phyloP scores from a whole-genome alignment of 1,140 invertebrate genomes.

The Sweltsa coloradensis region DNA sequence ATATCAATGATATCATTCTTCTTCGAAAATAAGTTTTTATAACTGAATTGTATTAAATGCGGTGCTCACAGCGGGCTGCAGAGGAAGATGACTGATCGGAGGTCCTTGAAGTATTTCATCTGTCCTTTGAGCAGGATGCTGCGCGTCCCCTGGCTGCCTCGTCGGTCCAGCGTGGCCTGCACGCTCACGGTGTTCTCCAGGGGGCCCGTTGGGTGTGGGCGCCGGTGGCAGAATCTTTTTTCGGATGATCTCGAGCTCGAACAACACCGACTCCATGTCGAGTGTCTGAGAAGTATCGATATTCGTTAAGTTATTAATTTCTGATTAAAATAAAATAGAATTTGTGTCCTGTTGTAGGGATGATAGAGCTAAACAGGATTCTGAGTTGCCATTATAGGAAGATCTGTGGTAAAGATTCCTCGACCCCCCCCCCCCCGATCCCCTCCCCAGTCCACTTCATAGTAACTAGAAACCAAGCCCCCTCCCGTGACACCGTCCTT shows the following conservation, averaged over 20 bases:
- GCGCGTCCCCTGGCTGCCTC: conserved; percentile 53
- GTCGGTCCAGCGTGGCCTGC: conserved; percentile 26
- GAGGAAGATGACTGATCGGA: conserved; percentile 66
- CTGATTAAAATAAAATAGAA: background rate
- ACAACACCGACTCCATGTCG: conserved; percentile 58
- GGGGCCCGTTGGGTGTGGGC: no score
- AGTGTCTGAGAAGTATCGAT: conserved; percentile 27
- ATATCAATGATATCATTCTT: no score
- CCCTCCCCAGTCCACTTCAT: background rate
- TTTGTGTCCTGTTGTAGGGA: background rate
- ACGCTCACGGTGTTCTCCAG: conserved; percentile 4
- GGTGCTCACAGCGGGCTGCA: conserved; percentile 69
- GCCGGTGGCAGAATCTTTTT: background rate
- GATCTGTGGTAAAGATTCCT: background rate
- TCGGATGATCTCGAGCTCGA: conserved; percentile 58
- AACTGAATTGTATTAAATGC: no score
- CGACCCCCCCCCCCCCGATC: background rate
- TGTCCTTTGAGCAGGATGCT: conserved; percentile 71
- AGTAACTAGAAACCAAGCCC: background rate
- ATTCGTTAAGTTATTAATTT: background rate
- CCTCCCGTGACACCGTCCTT: no score
- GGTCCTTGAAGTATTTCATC: conserved; percentile 67
- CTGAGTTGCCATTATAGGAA: background rate
- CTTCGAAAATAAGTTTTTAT: no score
- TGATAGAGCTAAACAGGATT: background rate